Conservation (phyloP, 2,797 vertebrate genomes). For the Coluber constrictor region DNA sequence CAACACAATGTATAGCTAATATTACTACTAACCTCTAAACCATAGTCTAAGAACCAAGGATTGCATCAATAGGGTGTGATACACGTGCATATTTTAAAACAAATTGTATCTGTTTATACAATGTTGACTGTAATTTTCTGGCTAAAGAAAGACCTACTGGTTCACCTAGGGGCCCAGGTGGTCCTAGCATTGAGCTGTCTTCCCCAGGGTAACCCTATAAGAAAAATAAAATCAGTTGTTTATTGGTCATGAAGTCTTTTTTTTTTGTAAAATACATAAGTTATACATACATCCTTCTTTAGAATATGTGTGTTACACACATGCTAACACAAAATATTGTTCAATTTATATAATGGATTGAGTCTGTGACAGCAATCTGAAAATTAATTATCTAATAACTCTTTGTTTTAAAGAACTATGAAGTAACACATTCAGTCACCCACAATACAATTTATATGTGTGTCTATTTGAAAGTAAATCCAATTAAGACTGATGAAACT, state of each 20-base stretch:
- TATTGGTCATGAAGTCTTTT: neutral
- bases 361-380: neutral
- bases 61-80: neutral
- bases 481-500: neutral
- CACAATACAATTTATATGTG: neutral
- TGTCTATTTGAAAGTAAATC: neutral
- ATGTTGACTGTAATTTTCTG: conserved; percentile 54
- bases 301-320: neutral
- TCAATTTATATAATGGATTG: neutral
- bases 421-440: neutral
- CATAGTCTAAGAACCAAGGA: neutral
- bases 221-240: conserved; percentile 29
- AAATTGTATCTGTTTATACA: neutral
- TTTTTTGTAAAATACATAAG: neutral
- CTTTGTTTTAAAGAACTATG: neutral
- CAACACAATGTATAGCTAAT: neutral
- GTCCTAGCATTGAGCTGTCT: conserved; percentile 84
- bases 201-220: conserved; percentile 92
- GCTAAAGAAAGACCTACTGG: conserved; percentile 97
- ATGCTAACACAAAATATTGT: neutral
- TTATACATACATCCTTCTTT: neutral
- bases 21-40: neutral
- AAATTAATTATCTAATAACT: neutral
- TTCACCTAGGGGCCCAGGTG: conserved; percentile 97
- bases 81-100: conserved; percentile 1